phyloP scores from a whole-genome alignment of 1,140 invertebrate genomes.

The Dendroctonus valens region DNA sequence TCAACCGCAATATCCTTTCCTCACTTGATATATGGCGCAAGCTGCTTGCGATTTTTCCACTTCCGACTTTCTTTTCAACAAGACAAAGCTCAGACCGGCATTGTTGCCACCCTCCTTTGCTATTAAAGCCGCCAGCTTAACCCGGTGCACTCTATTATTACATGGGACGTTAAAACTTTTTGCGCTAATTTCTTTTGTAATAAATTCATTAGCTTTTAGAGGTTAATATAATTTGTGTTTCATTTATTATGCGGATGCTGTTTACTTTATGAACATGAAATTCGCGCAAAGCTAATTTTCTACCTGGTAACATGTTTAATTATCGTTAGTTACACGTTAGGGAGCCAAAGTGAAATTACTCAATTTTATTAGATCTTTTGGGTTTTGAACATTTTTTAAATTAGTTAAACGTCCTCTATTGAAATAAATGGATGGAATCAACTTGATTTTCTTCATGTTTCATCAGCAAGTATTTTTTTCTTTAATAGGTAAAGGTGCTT shows the following conservation, averaged over 20 bases:
- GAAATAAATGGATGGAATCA: no score
- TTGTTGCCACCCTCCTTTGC: slow-evolving; percentile 7
- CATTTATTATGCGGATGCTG: not conserved
- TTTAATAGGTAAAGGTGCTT: no score
- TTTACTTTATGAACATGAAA: not conserved
- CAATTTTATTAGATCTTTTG: no score
- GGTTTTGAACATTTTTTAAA: no score
- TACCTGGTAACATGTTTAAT: no score
- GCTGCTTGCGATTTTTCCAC: slow-evolving; percentile 12
- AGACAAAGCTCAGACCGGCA: slow-evolving; percentile 3
- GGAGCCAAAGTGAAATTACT: no score
- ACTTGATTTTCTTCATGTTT: no score
- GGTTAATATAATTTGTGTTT: slow-evolving; percentile 7
- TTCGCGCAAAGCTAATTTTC: no score
- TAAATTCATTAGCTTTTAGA: slow-evolving; percentile 7
- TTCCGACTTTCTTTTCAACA: not conserved
- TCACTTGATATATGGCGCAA: not conserved
- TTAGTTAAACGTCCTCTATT: no score
- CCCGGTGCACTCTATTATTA: slow-evolving; percentile 15
- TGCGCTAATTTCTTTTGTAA: slow-evolving; percentile 16
- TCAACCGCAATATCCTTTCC: not conserved
- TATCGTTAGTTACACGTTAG: no score
- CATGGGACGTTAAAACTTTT: slow-evolving; percentile 18
- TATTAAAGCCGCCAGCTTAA: not conserved
- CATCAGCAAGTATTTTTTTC: no score